phyloP scores from a whole-genome alignment of 2,888 invertebrate species.

The Andrena marginata region DNA sequence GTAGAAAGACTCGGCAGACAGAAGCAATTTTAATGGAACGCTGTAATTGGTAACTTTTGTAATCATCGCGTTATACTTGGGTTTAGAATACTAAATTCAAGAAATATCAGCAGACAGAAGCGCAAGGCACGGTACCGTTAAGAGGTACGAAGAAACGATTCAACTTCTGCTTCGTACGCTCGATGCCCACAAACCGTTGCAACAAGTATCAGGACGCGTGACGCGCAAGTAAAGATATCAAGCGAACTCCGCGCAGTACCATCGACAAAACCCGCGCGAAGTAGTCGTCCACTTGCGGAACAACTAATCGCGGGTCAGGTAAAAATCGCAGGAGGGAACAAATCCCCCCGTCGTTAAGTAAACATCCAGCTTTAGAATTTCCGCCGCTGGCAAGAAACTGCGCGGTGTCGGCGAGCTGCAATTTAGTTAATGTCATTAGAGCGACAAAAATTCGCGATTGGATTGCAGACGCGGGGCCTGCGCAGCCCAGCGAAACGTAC shows the following conservation, averaged over 20 bases:
- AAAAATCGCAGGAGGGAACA: slow-evolving; percentile 21
- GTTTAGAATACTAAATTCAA: too few species aligned
- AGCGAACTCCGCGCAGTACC: not conserved
- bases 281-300: not conserved
- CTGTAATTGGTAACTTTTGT: not conserved
- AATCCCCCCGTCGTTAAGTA: not conserved
- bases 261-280: slow-evolving; percentile 2
- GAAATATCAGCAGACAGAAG: too few species aligned
- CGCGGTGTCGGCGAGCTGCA: slow-evolving; percentile 34
- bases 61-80: too few species aligned
- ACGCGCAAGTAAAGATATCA: slow-evolving; percentile 34
- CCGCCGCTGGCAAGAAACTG: slow-evolving; percentile 18
- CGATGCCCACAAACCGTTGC: not conserved
- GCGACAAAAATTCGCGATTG: slow-evolving; percentile 68
- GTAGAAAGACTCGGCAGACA: not conserved
- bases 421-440: slow-evolving; percentile 71
- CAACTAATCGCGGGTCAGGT: slow-evolving; percentile 36
- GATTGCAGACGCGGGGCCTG: slow-evolving; percentile 42
- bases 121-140: too few species aligned
- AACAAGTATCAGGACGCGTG: not conserved
- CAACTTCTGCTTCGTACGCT: not conserved
- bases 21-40: not conserved
- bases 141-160: not conserved
- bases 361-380: slow-evolving; percentile 29
- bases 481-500: slow-evolving; percentile 13